Evolutionary conservation across 2,113 vertebrate species (phyloP), one percentile per base, ranked within the genome.

Genomic region (Lutjanus erythropterus): DNA sequence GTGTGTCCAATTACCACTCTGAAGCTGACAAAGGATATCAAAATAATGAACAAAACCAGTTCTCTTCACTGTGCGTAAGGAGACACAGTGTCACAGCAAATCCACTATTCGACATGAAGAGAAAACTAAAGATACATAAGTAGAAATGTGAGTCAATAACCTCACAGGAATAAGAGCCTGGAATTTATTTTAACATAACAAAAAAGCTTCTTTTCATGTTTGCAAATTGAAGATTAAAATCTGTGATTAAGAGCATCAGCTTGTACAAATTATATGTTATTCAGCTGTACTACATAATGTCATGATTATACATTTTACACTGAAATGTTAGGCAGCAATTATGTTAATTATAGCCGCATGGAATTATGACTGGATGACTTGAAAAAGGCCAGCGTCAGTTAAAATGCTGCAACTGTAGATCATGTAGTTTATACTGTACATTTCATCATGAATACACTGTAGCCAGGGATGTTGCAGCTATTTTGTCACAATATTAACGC

Each of bases 1-100:
- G 58, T 84, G 86, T 71, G 83, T 85, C 81, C 83, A 88, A 88
- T 89, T 88, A 89, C 61, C 68, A 23, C 78, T 75, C 76, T 21
- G 79, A 76, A 71, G 74, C 46, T 41, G 33, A 80, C 78, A 79
- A 77, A 77, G 69, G 55, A 59, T 71, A 56, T 80, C 64, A 72
- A 64, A 91, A 86, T 79, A 73, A 78, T 73, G 82, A 91, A 83
- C 46, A 64, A 64, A 73, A 81, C 19, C 53, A 49, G 71, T 27
- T 65, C 47, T 65, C 58, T 41, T 73, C 39, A 2, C 42, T 23
- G 75, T 33, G 35, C 66, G 78, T 37, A 75, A 35, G 74, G 70
- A 68, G 52, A 46, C 31, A 31, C 12, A 10, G 12, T 60, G 64
- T 72, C 53, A 71, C 71, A 71, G 60, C 2, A 44, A 67, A 86